A percentile compares a stretch with the other conserved stretches of the same genome.
Evolutionary conservation across 2,113 vertebrate genomes (phyloP).

Genomic region (Panurus biarmicus): DNA sequence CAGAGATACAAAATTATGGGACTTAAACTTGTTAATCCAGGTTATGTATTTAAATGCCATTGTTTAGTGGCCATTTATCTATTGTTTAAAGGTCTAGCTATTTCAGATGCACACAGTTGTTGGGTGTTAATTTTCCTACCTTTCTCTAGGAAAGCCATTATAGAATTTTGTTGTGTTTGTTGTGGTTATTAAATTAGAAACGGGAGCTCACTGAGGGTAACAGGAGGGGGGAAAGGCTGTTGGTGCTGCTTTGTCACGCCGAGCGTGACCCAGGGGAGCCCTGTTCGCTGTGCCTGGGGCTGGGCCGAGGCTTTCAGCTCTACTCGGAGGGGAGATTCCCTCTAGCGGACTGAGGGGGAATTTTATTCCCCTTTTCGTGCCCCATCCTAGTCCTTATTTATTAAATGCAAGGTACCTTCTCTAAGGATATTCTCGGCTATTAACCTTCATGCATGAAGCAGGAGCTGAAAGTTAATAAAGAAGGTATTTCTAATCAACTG

Average conservation of each 20-base stretch:
- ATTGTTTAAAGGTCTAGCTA: conserved; percentile 23
- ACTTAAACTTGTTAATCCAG: background rate
- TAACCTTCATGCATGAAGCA: conserved; percentile 60
- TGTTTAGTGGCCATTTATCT: conserved; percentile 16
- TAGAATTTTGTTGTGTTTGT: background rate
- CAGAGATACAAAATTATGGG: background rate
- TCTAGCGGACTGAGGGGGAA: conserved; percentile 65
- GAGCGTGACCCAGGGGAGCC: background rate
- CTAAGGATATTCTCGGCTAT: conserved; percentile 12
- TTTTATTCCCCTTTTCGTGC: background rate
- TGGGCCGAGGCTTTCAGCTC: background rate
- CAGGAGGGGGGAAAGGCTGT: background rate
- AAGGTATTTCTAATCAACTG: conserved; percentile 58
- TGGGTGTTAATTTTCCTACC: background rate
- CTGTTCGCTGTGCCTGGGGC: background rate
- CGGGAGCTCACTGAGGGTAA: background rate
- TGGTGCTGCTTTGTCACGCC: background rate
- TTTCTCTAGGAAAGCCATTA: background rate
- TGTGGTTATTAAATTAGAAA: conserved; percentile 15
- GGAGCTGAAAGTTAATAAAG: conserved; percentile 62
- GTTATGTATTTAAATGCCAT: conserved; percentile 5
- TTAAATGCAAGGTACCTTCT: conserved; percentile 7
- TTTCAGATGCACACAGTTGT: background rate
- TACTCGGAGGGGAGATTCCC: conserved; percentile 31
- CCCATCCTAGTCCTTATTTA: background rate